Evolutionary conservation across 2,797 vertebrate genomes (phyloP).

Genomic region (Leptodactylus fallax): DNA sequence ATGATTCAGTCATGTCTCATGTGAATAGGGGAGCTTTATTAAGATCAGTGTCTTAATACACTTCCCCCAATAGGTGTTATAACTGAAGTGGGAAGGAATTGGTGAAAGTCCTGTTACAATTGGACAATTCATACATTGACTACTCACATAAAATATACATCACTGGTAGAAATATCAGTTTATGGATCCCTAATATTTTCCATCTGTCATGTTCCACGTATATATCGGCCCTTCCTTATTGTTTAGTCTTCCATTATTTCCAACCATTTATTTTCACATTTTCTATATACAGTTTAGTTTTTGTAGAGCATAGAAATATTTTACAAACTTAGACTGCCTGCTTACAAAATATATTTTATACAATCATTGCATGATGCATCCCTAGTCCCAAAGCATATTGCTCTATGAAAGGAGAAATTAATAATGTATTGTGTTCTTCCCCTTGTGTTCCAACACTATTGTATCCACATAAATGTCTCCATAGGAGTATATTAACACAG

Average conservation of each 20-base stretch:
- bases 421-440: conserved; percentile 21
- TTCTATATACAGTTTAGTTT: neutral
- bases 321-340: neutral
- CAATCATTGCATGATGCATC: conserved; percentile 2
- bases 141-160: no score
- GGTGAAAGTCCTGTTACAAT: no score
- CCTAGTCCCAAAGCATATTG: neutral
- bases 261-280: neutral
- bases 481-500: conserved; percentile 10
- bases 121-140: no score
- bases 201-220: no score
- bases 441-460: conserved; percentile 25
- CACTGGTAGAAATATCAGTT: no score
- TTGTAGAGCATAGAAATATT: conserved; percentile 1
- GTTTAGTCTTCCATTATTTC: neutral
- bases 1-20: no score
- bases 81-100: no score
- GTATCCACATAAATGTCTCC: conserved; percentile 17
- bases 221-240: neutral
- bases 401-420: conserved; percentile 18
- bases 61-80: no score
- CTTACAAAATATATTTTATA: neutral
- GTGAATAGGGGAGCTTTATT: no score
- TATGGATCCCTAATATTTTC: no score
- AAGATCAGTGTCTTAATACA: no score